Base-by-base conservation (phyloP, 64 coral and sea anemone genomes). In the Trachythela sp. region DNA sequence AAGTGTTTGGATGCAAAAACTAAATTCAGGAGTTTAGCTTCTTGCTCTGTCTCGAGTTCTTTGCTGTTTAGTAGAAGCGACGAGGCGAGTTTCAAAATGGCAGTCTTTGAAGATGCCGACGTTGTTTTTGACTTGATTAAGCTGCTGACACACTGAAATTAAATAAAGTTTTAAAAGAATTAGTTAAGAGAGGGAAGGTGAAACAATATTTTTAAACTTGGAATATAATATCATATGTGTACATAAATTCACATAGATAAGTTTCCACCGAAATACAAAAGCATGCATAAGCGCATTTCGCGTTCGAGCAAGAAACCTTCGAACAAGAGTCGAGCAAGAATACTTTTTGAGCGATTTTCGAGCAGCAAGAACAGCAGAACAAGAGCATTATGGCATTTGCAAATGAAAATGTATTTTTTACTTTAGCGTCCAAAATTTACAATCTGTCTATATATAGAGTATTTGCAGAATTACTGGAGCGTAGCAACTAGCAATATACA, bases 41-140 rank as follows among this genome's bases (percentile, higher is more conserved):
- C 85, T 30, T 70, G 22, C 9, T 87, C 85, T 45, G 38, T 85
- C 18, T 41, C 33, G 20, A 94, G 17, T 58, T 88, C 76, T 56
- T 86, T 38, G 40, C 88, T 88, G 48, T 91, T 87, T 27, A 52
- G 54, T 9, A 94, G 83, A 51, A 94, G 58, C 29, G 86, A 85
- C 54, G 89, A 94, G 22, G 86, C 48, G 35, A 94, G 87, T 54
- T 92, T 84, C 20, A 94, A 48, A 18, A 94, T 24, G 33, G 93
- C 34, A 1, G 42, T 20, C 7, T 42, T 8, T 14, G 30, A 80
- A 80, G 20, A 35, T 10, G 75, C 1, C 20, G 2, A 35, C 20
- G 37, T 34, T 35, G 30, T 80, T 35, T 80, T 35, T 9, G 20
- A 29, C 75, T 80, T 80, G 3, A 39, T 34, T 39, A 80, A 37